Evolutionary conservation across 2,797 vertebrate species (phyloP), one percentile per base, ranked within the genome.

Genomic region (Eupleurogrammus muticus): DNA sequence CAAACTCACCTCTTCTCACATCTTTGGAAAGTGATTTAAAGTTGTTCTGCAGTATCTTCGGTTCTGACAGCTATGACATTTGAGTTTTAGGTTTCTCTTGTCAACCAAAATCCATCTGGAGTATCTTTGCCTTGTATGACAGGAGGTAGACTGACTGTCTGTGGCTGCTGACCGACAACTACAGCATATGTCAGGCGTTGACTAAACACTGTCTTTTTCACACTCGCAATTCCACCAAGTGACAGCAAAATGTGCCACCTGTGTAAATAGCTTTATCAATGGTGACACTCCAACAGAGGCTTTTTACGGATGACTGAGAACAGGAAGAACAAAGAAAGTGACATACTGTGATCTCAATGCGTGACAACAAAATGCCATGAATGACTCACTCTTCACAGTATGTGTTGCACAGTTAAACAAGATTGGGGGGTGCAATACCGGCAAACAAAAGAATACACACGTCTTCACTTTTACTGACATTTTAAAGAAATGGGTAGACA

Each of bases 241-340:
- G 80, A 83, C 79, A 78, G 79, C 67, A 61, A 85, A 88, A 90
- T 71, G 82, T 61, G 81, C 80, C 87, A 91, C 89, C 86, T 90
- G 89, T 75, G 73, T 73, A 85, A 88, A 88, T 79, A 81, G 79
- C 78, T 86, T 87, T 50, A 90, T 89, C 82, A 86, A 61, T 51
- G 63, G 55, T 68, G 70, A 83, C 87, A 84, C 76, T 75, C 58
- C 34, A 79, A 69, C 74, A 64, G 76, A 77, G 48, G 76, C 70
- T 79, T 88, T 90, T 89, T 62, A 66, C 76, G 21, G 81, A 87
- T 82, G 82, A 88, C 83, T 88, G 87, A 66, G 69, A 75, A 85
- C 69, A 73, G 56, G 75, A 85, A 35, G 71, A 89, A 87, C 75
- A 89, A 84, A 87, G 79, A 79, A 50, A 74, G 14, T 75, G 83